Evolutionary conservation across 2,797 vertebrate species (phyloP).

Genomic region (Hyperoplus immaculatus): DNA sequence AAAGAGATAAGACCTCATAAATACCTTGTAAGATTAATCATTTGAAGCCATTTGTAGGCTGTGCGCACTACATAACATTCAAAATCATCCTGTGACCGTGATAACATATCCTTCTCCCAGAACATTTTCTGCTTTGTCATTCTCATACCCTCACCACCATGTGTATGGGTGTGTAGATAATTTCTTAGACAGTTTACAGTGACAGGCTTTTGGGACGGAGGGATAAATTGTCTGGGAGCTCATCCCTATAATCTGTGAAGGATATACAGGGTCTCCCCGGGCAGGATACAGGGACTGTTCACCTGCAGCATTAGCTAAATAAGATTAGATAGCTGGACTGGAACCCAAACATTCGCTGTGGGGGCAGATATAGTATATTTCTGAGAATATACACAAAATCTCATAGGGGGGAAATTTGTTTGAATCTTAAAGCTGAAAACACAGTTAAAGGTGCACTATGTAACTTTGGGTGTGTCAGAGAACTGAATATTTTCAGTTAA

Average conservation of each 20-base stretch:
- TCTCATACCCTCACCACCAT: conserved; percentile 70
- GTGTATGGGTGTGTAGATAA: conserved; percentile 79
- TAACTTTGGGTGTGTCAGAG: no score
- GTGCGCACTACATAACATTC: conserved; percentile 57
- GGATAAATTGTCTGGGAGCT: conserved; percentile 81
- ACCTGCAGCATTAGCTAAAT: conserved; percentile 83
- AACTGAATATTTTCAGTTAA: no score
- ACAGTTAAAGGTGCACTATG: background rate
- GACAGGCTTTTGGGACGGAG: conserved; percentile 77
- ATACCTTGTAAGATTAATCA: conserved; percentile 45
- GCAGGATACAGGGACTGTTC: conserved; percentile 75
- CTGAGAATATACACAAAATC: conserved; percentile 55
- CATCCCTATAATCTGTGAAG: conserved; percentile 82
- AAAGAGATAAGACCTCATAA: conserved; percentile 23
- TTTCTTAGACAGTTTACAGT: conserved; percentile 80
- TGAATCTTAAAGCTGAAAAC: conserved; percentile 51
- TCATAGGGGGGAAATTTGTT: conserved; percentile 53
- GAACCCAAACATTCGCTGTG: conserved; percentile 68
- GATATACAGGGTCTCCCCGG: conserved; percentile 81
- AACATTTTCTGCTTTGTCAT: conserved; percentile 82
- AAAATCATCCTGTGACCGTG: conserved; percentile 60
- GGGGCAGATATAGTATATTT: conserved; percentile 44
- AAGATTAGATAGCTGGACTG: conserved; percentile 79
- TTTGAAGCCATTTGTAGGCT: conserved; percentile 73
- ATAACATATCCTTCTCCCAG: conserved; percentile 72